A percentile compares a stretch with the other conserved stretches of the same genome.
phyloP scores from a whole-genome alignment of 1,140 invertebrate genomes.

The Diuraphis noxia region DNA sequence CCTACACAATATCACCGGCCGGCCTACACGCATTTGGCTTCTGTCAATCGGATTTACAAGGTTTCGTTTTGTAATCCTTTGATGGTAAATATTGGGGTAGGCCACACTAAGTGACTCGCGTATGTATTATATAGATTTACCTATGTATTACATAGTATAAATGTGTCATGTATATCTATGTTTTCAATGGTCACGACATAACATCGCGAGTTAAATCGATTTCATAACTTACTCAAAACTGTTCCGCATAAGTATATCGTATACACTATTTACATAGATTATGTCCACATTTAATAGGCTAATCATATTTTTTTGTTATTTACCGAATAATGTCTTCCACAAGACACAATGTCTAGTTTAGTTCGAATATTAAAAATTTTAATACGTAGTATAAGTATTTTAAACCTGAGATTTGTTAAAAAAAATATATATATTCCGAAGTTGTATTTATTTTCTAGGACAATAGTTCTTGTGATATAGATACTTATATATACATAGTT shows the following conservation, averaged over 20 bases:
- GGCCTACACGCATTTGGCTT: constrained; percentile 34
- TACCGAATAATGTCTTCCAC: neutral
- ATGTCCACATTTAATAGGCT: neutral
- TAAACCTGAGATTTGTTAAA: neutral
- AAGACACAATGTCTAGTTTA: neutral
- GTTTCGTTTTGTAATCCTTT: constrained; percentile 53
- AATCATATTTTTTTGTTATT: neutral
- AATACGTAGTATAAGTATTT: neutral
- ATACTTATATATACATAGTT: neutral
- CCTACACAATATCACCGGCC: neutral
- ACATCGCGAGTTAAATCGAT: constrained; percentile 1
- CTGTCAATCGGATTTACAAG: constrained; percentile 46
- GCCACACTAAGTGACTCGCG: constrained; percentile 20
- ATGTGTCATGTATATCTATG: neutral
- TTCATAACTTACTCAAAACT: neutral
- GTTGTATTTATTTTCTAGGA: neutral
- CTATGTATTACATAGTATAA: neutral
- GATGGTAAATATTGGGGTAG: constrained; percentile 43
- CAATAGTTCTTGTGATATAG: neutral
- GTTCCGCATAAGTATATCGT: neutral
- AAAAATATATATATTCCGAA: neutral
- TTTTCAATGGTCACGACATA: constrained; percentile 14
- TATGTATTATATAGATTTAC: neutral
- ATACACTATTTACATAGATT: neutral
- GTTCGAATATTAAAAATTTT: too few species aligned